Conservation (phyloP, 2,888 invertebrate genomes). For the Sepiola atlantica region DNA sequence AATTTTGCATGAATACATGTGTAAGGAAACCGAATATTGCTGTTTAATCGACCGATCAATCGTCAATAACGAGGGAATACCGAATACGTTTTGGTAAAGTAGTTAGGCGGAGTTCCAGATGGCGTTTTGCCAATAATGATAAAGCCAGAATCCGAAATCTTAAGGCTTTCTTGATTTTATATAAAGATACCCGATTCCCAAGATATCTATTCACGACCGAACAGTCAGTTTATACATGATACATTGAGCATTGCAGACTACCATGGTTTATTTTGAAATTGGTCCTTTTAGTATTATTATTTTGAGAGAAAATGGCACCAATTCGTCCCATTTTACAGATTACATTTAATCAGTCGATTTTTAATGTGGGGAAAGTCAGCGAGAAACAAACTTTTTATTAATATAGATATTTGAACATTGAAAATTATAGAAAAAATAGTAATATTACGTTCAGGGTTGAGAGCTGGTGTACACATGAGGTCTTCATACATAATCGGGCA, state of each 20-base stretch:
- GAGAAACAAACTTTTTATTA: no score
- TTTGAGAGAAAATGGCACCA: neutral
- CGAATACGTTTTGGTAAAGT: neutral
- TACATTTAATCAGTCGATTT: no score
- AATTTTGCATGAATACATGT: neutral
- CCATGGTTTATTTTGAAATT: neutral
- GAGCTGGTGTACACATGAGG: no score
- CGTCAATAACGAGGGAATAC: neutral
- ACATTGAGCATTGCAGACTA: neutral
- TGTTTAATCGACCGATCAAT: neutral
- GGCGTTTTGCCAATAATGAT: neutral
- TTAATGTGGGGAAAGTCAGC: no score
- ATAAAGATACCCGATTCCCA: neutral
- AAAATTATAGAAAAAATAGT: no score
- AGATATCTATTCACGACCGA: neutral
- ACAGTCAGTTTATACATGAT: neutral
- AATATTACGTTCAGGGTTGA: no score
- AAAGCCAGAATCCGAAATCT: neutral
- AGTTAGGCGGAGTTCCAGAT: neutral
- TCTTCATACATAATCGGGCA: no score
- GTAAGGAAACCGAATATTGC: neutral
- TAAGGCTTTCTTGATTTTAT: neutral
- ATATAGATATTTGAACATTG: no score
- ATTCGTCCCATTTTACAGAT: neutral
- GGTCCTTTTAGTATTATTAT: neutral